These are phyloP conservation scores for Arge pagana DNA, from an alignment of 2,888 invertebrate genomes.

Conservation along the genomic window DNA sequence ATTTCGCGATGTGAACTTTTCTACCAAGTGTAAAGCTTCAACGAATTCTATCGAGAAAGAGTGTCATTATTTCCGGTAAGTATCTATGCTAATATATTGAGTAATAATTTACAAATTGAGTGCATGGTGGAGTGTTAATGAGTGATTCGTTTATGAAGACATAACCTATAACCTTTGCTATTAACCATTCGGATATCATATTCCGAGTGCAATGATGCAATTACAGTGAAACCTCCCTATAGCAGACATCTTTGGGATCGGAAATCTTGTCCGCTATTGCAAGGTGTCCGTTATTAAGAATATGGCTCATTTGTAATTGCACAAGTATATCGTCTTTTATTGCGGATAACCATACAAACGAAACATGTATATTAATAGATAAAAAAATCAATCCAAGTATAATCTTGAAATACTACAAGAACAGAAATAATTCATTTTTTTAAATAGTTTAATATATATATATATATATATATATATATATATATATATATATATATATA, in stretches of 20 bases:
- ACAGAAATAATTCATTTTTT: too few species aligned
- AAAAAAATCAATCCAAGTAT: too few species aligned
- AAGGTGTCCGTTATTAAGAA: too few species aligned
- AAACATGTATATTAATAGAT: too few species aligned
- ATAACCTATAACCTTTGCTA: neutral
- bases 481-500: neutral
- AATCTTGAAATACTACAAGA: too few species aligned
- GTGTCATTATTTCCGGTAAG: slow-evolving; percentile 5
- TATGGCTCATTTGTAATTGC: too few species aligned
- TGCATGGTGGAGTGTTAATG: neutral
- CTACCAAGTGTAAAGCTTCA: neutral
- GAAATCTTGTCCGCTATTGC: too few species aligned
- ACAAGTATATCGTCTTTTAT: too few species aligned
- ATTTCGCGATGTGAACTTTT: slow-evolving; percentile 1
- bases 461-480: neutral
- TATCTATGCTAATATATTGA: slow-evolving; percentile 2
- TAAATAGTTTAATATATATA: neutral
- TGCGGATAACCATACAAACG: too few species aligned
- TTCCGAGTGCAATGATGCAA: neutral
- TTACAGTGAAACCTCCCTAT: too few species aligned
- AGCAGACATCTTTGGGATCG: too few species aligned
- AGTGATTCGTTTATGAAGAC: neutral
- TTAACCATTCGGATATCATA: neutral
- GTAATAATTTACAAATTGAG: neutral
- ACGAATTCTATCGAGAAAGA: neutral